A percentile compares a stretch with the other conserved stretches of the same genome.
Evolutionary conservation across 2,797 vertebrate genomes (phyloP).

Genomic region (Trematomus bernacchii): DNA sequence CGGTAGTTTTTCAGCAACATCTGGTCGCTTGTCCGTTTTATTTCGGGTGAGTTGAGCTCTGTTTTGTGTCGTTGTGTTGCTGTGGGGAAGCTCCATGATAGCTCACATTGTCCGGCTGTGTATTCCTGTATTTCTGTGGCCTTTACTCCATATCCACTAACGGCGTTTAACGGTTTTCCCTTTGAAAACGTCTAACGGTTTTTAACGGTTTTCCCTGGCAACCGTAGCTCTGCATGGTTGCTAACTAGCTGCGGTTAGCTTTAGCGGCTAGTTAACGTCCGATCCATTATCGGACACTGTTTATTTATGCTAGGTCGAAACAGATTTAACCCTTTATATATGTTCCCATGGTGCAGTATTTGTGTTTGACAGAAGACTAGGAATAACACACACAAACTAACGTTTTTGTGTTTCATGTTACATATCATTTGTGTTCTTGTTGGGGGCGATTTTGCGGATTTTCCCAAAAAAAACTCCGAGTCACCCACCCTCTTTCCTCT

Average conservation of each 20-base stretch:
- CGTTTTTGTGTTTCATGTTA: neutral
- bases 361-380: neutral
- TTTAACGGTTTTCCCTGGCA: too few species aligned
- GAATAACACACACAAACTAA: neutral
- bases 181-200: neutral
- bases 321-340: neutral
- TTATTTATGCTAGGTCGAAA: constrained; percentile 24
- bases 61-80: constrained; percentile 64
- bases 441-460: constrained; percentile 16
- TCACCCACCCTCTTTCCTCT: constrained; percentile 28
- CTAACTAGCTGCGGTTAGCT: constrained; percentile 44
- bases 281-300: constrained; percentile 72
- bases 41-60: constrained; percentile 75
- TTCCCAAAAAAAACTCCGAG: constrained; percentile 49
- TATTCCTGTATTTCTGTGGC: neutral
- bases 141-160: neutral
- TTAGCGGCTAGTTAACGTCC: constrained; percentile 66
- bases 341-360: too few species aligned
- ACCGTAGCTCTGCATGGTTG: too few species aligned
- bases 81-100: constrained; percentile 32
- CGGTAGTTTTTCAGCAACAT: constrained; percentile 64
- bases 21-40: constrained; percentile 67
- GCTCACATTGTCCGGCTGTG: neutral
- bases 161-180: neutral
- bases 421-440: neutral